phyloP scores from a whole-genome alignment of 2,797 vertebrate species.

The Anableps anableps region DNA sequence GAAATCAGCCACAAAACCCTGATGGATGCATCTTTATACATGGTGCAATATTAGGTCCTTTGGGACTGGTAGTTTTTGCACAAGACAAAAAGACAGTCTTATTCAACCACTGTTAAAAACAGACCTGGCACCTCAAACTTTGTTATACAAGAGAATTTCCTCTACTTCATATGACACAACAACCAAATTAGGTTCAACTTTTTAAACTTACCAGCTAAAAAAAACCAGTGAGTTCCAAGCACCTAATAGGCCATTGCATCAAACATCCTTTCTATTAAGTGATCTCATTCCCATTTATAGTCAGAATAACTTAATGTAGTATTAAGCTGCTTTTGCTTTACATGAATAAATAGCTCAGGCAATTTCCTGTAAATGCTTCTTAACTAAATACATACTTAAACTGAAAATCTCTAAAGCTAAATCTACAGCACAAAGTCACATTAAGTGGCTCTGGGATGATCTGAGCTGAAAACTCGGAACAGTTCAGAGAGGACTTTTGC shows the following conservation, averaged over 20 bases:
- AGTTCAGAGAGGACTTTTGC: conserved; percentile 43
- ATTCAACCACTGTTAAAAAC: not conserved
- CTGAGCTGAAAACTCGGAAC: conserved; percentile 41
- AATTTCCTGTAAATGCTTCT: conserved; percentile 53
- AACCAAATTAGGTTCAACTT: not conserved
- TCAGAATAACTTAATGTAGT: conserved; percentile 34
- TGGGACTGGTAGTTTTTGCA: not conserved
- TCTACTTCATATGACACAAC: not conserved
- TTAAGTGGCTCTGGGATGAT: conserved; percentile 56
- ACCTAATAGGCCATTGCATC: conserved; percentile 19
- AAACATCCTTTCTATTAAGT: conserved; percentile 20
- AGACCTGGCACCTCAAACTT: not conserved
- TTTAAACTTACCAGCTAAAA: not conserved
- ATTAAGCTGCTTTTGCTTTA: conserved; percentile 54
- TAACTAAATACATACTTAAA: conserved; percentile 55
- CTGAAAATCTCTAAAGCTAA: conserved; percentile 58
- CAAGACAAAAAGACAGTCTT: not conserved
- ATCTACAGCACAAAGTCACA: conserved; percentile 47
- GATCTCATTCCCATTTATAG: conserved; percentile 7
- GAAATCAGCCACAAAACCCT: not conserved
- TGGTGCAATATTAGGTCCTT: not conserved
- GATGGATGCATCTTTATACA: not conserved
- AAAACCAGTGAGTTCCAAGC: conserved; percentile 18
- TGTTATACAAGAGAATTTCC: not conserved
- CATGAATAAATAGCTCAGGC: conserved; percentile 30